Evolutionary conservation across 1,140 invertebrate genomes (phyloP).

Genomic region (Eubasilissa regina): DNA sequence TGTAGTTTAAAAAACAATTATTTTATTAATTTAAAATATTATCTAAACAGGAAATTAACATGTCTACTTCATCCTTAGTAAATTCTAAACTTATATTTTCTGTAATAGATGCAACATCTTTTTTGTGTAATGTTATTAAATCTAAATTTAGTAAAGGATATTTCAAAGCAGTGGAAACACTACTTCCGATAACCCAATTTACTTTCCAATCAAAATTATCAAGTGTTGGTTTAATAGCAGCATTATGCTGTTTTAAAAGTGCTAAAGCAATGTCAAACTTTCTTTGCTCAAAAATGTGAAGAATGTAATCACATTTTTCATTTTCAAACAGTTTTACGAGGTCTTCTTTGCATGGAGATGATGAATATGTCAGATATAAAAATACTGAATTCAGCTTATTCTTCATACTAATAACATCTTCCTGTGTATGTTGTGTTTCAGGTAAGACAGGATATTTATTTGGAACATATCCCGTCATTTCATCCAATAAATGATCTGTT

Average conservation of each 20-base stretch:
- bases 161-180: slow-evolving; percentile 64
- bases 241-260: slow-evolving; percentile 63
- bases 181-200: slow-evolving; percentile 66
- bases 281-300: slow-evolving; percentile 57
- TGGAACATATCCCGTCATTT: slow-evolving; percentile 50
- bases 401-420: slow-evolving; percentile 26
- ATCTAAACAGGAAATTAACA: slow-evolving; percentile 63
- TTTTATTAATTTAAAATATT: no score
- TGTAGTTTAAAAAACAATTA: no score
- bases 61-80: slow-evolving; percentile 63
- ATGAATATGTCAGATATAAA: slow-evolving; percentile 29
- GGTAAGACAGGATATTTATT: slow-evolving; percentile 17
- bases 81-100: slow-evolving; percentile 63
- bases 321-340: slow-evolving; percentile 56
- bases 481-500: slow-evolving; percentile 34
- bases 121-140: slow-evolving; percentile 59
- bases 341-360: slow-evolving; percentile 12
- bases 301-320: slow-evolving; percentile 60
- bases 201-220: slow-evolving; percentile 65
- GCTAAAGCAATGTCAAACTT: slow-evolving; percentile 62
- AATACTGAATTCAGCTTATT: slow-evolving; percentile 35
- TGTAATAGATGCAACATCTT: slow-evolving; percentile 53
- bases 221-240: slow-evolving; percentile 62
- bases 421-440: slow-evolving; percentile 12
- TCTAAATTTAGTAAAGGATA: slow-evolving; percentile 65